These are phyloP conservation scores for Eulemur albifrons DNA, from an alignment of 2,797 vertebrate genomes.

Conservation along the genomic window DNA sequence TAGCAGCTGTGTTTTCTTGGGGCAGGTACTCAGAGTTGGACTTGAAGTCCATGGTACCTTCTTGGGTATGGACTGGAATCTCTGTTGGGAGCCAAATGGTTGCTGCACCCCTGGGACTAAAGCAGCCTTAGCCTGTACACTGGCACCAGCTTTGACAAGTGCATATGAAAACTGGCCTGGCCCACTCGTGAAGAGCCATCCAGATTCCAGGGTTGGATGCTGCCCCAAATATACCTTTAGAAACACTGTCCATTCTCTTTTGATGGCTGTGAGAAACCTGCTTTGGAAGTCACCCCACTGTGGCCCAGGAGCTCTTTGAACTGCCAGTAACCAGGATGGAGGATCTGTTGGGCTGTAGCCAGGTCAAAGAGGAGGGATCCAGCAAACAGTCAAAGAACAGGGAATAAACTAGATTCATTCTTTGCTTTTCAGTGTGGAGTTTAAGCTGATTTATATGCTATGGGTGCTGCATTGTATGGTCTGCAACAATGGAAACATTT, in stretches of 20 bases:
- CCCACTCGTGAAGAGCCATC: background rate
- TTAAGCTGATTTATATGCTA: background rate
- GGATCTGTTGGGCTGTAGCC: background rate
- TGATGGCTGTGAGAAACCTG: background rate
- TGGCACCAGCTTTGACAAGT: background rate
- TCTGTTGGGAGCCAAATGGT: background rate
- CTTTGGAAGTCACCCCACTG: background rate
- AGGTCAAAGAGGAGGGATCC: background rate
- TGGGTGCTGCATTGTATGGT: background rate
- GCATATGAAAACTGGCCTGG: background rate
- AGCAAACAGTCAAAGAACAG: background rate
- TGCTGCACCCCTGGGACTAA: background rate
- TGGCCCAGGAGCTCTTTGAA: background rate
- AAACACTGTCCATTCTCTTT: background rate
- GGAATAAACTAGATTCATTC: background rate
- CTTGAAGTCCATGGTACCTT: background rate
- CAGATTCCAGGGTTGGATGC: background rate
- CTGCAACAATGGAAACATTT: background rate
- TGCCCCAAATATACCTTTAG: background rate
- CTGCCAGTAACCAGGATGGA: background rate
- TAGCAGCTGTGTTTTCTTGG: background rate
- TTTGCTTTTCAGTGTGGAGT: background rate
- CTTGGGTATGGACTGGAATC: background rate
- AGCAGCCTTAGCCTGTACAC: background rate
- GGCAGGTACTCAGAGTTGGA: background rate